Conservation (phyloP, 2,888 invertebrate species). For the Physocephala rufipes region DNA sequence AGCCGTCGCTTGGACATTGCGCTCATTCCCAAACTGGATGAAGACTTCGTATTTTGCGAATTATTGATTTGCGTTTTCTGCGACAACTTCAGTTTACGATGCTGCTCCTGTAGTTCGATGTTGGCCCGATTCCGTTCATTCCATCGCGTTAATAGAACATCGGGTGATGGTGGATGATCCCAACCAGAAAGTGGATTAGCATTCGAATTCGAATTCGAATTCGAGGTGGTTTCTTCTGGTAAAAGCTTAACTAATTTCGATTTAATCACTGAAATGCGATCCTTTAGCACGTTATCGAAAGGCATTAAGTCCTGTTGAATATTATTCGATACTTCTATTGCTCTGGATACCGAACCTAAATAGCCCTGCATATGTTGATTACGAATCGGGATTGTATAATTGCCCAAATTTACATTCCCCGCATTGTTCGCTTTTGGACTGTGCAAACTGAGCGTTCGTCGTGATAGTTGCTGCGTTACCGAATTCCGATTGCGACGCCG, state of each 20-base stretch:
- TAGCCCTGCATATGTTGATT: conserved; percentile 43
- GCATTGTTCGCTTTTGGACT: not conserved
- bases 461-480: not conserved
- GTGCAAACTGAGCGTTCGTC: conserved; percentile 40
- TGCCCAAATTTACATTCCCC: conserved; percentile 22
- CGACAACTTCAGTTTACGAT: conserved; percentile 32
- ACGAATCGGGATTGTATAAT: conserved; percentile 42
- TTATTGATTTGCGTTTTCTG: conserved; percentile 9
- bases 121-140: conserved; percentile 34
- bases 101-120: conserved; percentile 38
- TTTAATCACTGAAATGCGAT: conserved; percentile 37
- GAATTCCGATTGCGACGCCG: conserved; percentile 40
- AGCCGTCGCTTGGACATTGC: not conserved
- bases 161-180: conserved; percentile 32
- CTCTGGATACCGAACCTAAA: conserved; percentile 39
- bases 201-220: not conserved
- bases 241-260: conserved; percentile 1
- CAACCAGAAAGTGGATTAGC: conserved; percentile 21
- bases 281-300: conserved; percentile 39
- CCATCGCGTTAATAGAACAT: conserved; percentile 27
- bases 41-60: too few relatives aligned
- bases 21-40: too few relatives aligned
- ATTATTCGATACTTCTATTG: conserved; percentile 37
- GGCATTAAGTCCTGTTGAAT: conserved; percentile 46
- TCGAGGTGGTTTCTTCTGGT: not conserved